phyloP scores from a whole-genome alignment of 2,888 invertebrate genomes.

The Diploptera punctata region DNA sequence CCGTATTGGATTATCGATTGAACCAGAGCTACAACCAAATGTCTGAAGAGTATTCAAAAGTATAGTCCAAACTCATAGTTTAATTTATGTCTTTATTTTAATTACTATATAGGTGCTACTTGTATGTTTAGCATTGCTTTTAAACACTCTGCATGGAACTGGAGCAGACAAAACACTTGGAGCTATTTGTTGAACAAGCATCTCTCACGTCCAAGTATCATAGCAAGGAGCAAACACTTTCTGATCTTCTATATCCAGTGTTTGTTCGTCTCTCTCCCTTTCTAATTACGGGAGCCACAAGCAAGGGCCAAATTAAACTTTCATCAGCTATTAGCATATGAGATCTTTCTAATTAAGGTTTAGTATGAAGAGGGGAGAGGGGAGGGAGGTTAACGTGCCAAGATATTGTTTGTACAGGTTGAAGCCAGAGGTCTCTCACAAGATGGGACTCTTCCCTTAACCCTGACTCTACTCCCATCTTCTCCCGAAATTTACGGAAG shows the following conservation, averaged over 20 bases:
- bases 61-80: no score
- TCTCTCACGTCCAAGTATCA: conserved; percentile 5
- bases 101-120: no score
- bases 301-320: conserved; percentile 58
- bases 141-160: no score
- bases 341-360: conserved; percentile 58
- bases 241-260: conserved; percentile 17
- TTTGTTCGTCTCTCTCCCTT: not conserved
- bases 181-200: no score
- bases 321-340: conserved; percentile 59
- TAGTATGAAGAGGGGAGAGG: conserved; percentile 46
- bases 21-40: no score
- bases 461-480: not conserved
- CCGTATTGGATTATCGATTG: no score
- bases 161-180: no score
- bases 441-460: not conserved
- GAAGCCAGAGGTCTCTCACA: not conserved
- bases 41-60: no score
- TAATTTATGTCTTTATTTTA: no score
- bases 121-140: no score
- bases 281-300: conserved; percentile 58
- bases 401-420: conserved; percentile 50
- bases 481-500: conserved; percentile 25
- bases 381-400: no score
- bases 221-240: not conserved